Evolutionary conservation across 2,797 vertebrate genomes (phyloP).

Genomic region (Meda fulgida): DNA sequence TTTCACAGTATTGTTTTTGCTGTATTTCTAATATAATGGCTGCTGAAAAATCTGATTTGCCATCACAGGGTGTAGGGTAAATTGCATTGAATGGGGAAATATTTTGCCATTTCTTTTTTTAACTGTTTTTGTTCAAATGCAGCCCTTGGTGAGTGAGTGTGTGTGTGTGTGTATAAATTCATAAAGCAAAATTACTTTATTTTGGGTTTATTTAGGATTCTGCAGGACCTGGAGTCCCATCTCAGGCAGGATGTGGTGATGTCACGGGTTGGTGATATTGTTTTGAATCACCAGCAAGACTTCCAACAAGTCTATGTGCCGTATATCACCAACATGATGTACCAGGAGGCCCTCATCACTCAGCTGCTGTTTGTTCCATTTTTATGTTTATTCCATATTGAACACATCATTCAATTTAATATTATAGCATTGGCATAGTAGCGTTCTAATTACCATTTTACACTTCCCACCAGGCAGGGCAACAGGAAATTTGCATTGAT

Average conservation of each 20-base stretch:
- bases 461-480: constrained; percentile 64
- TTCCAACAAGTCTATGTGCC: constrained; percentile 79
- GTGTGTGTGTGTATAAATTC: too few species aligned
- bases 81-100: too few species aligned
- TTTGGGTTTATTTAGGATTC: constrained; percentile 73
- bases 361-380: constrained; percentile 76
- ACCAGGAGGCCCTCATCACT: constrained; percentile 79
- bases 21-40: too few species aligned
- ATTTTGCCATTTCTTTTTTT: too few species aligned
- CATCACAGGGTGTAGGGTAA: too few species aligned
- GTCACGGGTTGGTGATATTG: constrained; percentile 74
- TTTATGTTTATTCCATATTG: not conserved
- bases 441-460: not conserved
- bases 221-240: constrained; percentile 76
- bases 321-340: constrained; percentile 85
- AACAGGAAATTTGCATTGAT: constrained; percentile 72
- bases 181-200: not conserved
- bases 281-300: constrained; percentile 71
- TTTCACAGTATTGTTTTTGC: too few species aligned
- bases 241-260: constrained; percentile 74
- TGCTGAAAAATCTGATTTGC: too few species aligned
- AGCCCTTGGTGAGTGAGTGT: too few species aligned
- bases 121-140: too few species aligned
- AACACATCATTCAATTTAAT: not conserved
- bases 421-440: not conserved